phyloP scores from a whole-genome alignment of 2,113 vertebrate genomes.

The Strix aluco region DNA sequence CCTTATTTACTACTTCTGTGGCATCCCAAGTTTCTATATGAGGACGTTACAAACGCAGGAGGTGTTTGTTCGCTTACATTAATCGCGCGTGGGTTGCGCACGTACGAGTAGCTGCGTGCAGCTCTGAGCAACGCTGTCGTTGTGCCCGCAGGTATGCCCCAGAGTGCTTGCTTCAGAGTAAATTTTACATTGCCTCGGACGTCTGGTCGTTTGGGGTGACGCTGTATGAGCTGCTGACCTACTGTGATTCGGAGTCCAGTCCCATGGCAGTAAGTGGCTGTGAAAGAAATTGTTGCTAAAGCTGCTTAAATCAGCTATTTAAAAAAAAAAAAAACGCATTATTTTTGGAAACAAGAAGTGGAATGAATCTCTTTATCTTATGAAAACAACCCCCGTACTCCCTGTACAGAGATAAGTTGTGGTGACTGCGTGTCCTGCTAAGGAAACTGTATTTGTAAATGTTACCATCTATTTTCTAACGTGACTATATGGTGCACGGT shows the following conservation, averaged over 20 bases:
- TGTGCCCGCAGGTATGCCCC: constrained; percentile 88
- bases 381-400: rapidly evolving
- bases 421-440: too few species aligned
- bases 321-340: too few species aligned
- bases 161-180: constrained; percentile 90
- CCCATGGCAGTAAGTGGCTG: constrained; percentile 85
- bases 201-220: constrained; percentile 98
- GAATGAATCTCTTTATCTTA: background rate
- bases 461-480: rapidly evolving
- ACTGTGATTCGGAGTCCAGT: constrained; percentile 86
- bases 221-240: constrained; percentile 92
- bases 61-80: rapidly evolving
- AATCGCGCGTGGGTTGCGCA: rapidly evolving
- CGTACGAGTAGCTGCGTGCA: too few species aligned
- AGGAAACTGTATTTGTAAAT: background rate
- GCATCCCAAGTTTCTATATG: too few species aligned
- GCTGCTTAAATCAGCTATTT: background rate
- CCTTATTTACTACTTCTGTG: rapidly evolving
- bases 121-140: rapidly evolving
- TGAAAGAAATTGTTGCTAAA: background rate
- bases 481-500: rapidly evolving
- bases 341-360: background rate
- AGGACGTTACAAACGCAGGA: rapidly evolving
- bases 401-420: background rate
- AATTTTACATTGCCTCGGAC: constrained; percentile 94